phyloP scores from a whole-genome alignment of 2,888 invertebrate species.

The Acanthosepion pharaonis region DNA sequence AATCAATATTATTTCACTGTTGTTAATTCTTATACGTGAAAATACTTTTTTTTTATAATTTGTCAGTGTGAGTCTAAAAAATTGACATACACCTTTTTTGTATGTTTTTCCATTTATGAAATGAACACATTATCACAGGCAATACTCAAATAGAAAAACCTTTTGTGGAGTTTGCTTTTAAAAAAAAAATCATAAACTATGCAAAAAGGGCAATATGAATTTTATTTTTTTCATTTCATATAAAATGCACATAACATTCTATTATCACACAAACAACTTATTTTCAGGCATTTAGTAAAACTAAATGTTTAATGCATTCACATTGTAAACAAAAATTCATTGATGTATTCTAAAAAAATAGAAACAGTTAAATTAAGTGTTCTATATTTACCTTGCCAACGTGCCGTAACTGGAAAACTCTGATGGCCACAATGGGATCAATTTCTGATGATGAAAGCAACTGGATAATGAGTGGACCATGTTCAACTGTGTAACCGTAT shows the following conservation, averaged over 20 bases:
- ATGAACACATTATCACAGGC: too few relatives aligned
- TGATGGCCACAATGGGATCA: constrained; percentile 65
- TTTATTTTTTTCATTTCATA: too few relatives aligned
- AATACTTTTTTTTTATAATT: too few relatives aligned
- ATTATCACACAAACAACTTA: too few relatives aligned
- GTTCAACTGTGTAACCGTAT: constrained; percentile 69
- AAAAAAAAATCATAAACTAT: too few relatives aligned
- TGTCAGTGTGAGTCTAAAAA: too few relatives aligned
- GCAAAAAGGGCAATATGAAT: too few relatives aligned
- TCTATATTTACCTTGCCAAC: constrained; percentile 61
- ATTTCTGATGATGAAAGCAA: constrained; percentile 67
- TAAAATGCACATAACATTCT: too few relatives aligned
- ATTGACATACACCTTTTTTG: too few relatives aligned
- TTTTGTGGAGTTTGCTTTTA: too few relatives aligned
- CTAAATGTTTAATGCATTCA: background rate
- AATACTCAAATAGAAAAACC: too few relatives aligned
- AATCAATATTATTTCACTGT: background rate
- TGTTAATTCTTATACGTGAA: background rate
- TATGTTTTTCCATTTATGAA: too few relatives aligned
- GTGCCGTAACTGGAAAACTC: constrained; percentile 68
- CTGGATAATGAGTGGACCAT: constrained; percentile 69
- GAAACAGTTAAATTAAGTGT: background rate
- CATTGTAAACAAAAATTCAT: background rate
- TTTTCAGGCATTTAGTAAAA: background rate
- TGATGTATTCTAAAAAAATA: background rate